Conservation (phyloP, 2,113 vertebrate species). For the Muscicapa adusta region DNA sequence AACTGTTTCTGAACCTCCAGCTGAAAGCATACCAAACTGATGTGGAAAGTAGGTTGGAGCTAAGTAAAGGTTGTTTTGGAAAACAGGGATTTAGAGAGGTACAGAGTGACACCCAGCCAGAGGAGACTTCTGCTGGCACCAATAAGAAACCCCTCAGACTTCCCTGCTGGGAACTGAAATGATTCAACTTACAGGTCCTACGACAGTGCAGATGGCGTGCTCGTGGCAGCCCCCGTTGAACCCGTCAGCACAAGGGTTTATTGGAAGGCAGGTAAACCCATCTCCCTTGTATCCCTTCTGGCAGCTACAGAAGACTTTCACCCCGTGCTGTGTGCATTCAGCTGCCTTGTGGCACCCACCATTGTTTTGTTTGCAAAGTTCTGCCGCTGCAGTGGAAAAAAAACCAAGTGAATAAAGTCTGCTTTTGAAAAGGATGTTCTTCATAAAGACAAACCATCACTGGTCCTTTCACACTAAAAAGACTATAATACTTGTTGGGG, state of each 20-base stretch:
- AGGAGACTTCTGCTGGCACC: background rate
- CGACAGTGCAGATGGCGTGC: slow-evolving; percentile 87
- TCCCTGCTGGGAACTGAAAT: background rate
- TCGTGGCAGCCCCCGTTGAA: slow-evolving; percentile 88
- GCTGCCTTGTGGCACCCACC: slow-evolving; percentile 84
- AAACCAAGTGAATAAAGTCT: background rate
- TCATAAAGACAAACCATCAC: background rate
- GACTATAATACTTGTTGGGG: background rate
- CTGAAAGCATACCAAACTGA: background rate
- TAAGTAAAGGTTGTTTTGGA: background rate
- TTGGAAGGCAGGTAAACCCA: slow-evolving; percentile 77
- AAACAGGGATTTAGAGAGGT: background rate
- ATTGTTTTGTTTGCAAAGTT: slow-evolving; percentile 84
- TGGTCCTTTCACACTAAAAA: background rate
- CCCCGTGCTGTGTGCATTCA: slow-evolving; percentile 77
- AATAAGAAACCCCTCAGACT: background rate
- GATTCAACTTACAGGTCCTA: slow-evolving; percentile 78
- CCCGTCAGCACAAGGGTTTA: slow-evolving; percentile 79
- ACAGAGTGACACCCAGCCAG: background rate
- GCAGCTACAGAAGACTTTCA: slow-evolving; percentile 83
- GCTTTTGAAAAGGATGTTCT: background rate
- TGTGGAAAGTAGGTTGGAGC: background rate
- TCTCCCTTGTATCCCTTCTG: slow-evolving; percentile 83
- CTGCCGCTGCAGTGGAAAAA: slow-evolving; percentile 66
- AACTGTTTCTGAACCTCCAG: background rate